Evolutionary conservation across 2,113 vertebrate species (phyloP), one percentile per base, ranked within the genome.

Genomic region (Nerophis ophidion): DNA sequence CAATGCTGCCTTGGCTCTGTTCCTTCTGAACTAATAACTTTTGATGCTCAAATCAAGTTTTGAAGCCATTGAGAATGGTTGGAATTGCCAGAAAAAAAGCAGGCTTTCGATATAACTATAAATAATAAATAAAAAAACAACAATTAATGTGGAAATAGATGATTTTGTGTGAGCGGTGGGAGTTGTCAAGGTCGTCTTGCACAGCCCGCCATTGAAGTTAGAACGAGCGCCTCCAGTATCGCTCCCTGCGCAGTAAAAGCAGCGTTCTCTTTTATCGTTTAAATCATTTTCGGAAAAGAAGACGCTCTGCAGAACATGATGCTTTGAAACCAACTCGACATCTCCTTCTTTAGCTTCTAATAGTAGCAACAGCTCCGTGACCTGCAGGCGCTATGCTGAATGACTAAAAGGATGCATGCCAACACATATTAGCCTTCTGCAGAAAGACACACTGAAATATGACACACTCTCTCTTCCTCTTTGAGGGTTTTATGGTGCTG

Each of bases 381-480:
- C 45, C 63, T 56, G 45, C 48, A 70, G 57, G 68, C 38, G 59
- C 40, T 44, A 56, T 10, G 26, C 26, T 26, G 26, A 26, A 56
- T 9, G 16, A 56, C 16, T 19, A 8, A n/a, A 5, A 55, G 15
- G n/a, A 40, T 40, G 16, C 53, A 11, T 17, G 53, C 53, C 53
- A 16, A 55, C 40, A 36, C 59, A 17, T 49, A 50, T 66, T 73
- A 55, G 56, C 7, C 26, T 57, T 6, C 19, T 40, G 42, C 51
- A 19, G 26, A 57, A n/a, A 51, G 44, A 56, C 57, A 53, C 36
- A 65, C 62, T 63, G 77, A 65, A 79, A 77, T 65, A 58, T 57
- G 61, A 82, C 60, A 76, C 54, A 57, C 74, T 63, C 68, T 57
- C 52, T 11, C 8, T n/a, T 15, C 16, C 19, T 36, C 53, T 66